These are phyloP conservation scores for Pectinophora gossypiella DNA, from an alignment of 1,140 invertebrate genomes.

Conservation along the genomic window DNA sequence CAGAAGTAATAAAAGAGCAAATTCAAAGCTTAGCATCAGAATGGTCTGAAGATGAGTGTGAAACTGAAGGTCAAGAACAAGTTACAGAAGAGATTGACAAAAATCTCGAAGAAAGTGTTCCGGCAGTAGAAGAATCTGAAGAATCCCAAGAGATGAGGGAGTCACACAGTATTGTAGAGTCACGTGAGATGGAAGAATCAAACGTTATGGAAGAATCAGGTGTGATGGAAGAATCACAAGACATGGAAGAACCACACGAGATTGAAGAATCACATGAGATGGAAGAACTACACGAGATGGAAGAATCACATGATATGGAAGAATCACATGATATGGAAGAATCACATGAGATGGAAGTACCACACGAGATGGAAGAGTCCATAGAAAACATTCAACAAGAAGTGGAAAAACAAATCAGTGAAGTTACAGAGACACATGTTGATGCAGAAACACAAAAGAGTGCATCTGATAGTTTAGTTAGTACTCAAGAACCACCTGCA, in stretches of 20 bases:
- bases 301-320: background rate
- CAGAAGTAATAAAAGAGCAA: slow-evolving; percentile 27
- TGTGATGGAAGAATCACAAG: background rate
- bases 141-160: no score
- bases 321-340: no score
- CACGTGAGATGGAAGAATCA: no score
- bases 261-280: background rate
- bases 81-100: slow-evolving; percentile 9
- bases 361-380: slow-evolving; percentile 54
- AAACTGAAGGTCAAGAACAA: slow-evolving; percentile 12
- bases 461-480: slow-evolving; percentile 1
- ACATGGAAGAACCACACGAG: background rate
- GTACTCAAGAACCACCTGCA: no score
- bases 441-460: slow-evolving; percentile 10
- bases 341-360: no score
- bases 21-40: slow-evolving; percentile 56
- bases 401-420: slow-evolving; percentile 42
- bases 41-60: slow-evolving; percentile 68
- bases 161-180: background rate
- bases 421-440: slow-evolving; percentile 3
- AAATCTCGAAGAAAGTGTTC: slow-evolving; percentile 11
- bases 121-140: background rate
- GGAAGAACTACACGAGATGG: background rate
- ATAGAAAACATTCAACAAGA: slow-evolving; percentile 71
- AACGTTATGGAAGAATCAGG: background rate